Evolutionary conservation across 2,113 vertebrate species (phyloP).

Genomic region (Engraulis encrasicolus): DNA sequence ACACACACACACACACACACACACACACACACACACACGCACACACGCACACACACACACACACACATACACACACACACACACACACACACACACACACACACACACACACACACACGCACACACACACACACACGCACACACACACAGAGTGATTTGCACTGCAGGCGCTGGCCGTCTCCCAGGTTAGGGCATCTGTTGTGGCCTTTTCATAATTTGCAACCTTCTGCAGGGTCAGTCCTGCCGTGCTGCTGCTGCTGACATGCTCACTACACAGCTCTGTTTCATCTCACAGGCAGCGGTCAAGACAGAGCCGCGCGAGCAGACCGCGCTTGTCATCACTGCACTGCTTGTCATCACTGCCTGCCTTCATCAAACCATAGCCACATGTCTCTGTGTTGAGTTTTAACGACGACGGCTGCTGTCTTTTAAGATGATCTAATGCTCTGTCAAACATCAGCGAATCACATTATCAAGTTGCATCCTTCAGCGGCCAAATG

Average conservation of each 20-base stretch:
- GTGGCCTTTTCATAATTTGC: conserved; percentile 21
- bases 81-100: no score
- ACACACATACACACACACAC: no score
- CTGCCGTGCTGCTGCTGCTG: conserved; percentile 4
- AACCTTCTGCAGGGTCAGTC: conserved; percentile 17
- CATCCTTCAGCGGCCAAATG: background rate
- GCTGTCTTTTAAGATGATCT: background rate
- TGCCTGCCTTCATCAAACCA: background rate
- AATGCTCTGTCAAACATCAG: background rate
- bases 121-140: no score
- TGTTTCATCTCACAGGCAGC: background rate
- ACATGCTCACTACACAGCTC: background rate
- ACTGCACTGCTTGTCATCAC: background rate
- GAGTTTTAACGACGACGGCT: background rate
- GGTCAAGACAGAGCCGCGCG: background rate
- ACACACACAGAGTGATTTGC: no score
- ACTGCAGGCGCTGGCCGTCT: background rate
- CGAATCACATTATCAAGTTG: background rate
- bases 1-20: no score
- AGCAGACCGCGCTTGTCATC: no score
- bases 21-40: no score
- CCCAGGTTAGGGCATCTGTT: conserved; percentile 34
- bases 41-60: no score
- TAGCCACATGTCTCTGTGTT: background rate
- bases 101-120: no score